Percentiles rank a stretch among this genome's conserved stretches.
These are phyloP conservation scores for Turritopsis rubra DNA, from an alignment of 30 jellyfish, hydroid and myxozoan species.

Conservation along the genomic window DNA sequence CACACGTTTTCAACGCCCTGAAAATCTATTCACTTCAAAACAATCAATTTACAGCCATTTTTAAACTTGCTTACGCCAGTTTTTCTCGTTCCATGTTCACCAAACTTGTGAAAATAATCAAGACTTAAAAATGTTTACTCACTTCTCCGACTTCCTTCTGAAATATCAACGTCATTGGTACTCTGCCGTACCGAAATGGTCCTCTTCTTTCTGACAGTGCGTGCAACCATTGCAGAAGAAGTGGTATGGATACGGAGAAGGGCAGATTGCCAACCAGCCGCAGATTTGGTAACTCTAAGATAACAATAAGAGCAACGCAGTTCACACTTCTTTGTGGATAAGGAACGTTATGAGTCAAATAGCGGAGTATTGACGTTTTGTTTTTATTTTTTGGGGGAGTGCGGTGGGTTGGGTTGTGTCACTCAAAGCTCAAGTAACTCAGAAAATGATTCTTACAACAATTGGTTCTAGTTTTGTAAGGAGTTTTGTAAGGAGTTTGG, in stretches of 20 bases:
- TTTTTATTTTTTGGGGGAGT: no score
- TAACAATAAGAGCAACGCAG: not conserved
- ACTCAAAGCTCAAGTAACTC: no score
- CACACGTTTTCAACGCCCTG: no score
- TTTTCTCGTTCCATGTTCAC: no score
- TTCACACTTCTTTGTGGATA: not conserved
- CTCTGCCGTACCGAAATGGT: slow-evolving; percentile 79
- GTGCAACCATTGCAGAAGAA: slow-evolving; percentile 94
- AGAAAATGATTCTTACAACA: no score
- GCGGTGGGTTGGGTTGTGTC: no score
- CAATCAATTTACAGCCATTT: not conserved
- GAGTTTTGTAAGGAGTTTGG: not conserved
- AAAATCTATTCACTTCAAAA: not conserved
- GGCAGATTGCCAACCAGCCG: slow-evolving; percentile 98
- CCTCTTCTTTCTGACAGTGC: slow-evolving; percentile 79
- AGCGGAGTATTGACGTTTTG: no score
- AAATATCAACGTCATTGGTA: slow-evolving; percentile 92
- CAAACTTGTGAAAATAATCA: no score
- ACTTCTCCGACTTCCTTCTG: slow-evolving; percentile 98
- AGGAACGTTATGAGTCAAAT: no score
- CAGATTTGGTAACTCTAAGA: slow-evolving; percentile 80
- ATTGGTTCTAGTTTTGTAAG: no score
- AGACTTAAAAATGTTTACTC: no score
- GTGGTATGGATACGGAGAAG: slow-evolving; percentile 86
- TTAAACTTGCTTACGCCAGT: not conserved